Base-by-base conservation (phyloP, 2,113 vertebrate species). In the Corvus cornix region DNA sequence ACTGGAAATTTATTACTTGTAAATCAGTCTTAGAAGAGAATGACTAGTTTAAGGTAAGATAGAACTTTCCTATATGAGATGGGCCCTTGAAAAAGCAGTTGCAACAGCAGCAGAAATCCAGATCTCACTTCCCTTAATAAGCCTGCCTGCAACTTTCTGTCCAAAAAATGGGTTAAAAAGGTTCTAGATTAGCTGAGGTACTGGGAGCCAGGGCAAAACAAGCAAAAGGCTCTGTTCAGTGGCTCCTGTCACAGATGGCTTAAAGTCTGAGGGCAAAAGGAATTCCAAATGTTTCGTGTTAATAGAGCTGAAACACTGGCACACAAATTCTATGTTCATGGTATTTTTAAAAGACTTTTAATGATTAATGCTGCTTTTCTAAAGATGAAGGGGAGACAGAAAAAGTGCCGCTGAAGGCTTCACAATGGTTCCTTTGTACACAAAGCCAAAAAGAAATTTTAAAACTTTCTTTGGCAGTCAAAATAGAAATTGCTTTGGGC, bases 291-390 rank as follows among this genome's bases (percentile, higher is more conserved):
- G 51, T 89, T 92, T 91, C n/a, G 19, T 53, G 51, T 43, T 88
- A 77, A 74, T 75, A 58, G 49, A 89, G 13, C 44, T 46, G 63
- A 81, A 77, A 87, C 16, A 76, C 21, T 88, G n/a, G 62, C 78
- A 68, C 0, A 0, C 10, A 70, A 89, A 44, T 90, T 53, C 62
- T 75, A 5, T 53, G 52, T 88, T 90, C 84, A 87, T 80, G 59
- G 48, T 74, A 74, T 87, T 72, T 95, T 84, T 6, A 1, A 60
- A 62, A 75, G 84, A 22, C 51, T 88, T 92, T 48, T 92, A 83
- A 85, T 93, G 85, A 82, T 90, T 93, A 74, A 75, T 81, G 24
- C 20, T 89, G 35, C 53, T 73, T 84, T 95, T 90, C 37, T 95
- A 53, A 93, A 93, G 62, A 85, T 91, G 68, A 87, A 92, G 35